Base-by-base conservation (phyloP, 2,888 invertebrate species). In the Xanthia togata region DNA sequence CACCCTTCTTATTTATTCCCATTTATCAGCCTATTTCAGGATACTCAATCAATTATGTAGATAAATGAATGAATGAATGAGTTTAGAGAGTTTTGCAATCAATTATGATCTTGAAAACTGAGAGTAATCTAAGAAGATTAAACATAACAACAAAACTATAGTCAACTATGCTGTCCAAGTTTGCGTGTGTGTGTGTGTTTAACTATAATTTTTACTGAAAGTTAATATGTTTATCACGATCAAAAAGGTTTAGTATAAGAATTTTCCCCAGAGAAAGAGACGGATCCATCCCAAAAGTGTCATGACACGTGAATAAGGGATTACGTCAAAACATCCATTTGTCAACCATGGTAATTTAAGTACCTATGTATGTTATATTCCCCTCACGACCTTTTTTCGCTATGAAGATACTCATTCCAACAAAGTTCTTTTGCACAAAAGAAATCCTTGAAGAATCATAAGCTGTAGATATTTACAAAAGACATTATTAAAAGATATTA, bases 11-110 rank as follows among this genome's bases (percentile, higher is more conserved):
- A 20, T 63, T 64, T 44, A 82, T 82, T 47, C 79, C 77, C 84
- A 89, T 89, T 87, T 90, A 89, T 90, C 87, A 89, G 84, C 87
- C 87, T 87, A 88, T 88, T 89, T 88, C 84, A 86, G 88, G 35
- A 53, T 67, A 31, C 31, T 50, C 31, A 14, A 65, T 47, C 47
- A 60, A 20, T 31, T 60, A 60, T 11, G 20, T 20, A 31, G 60
- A 35, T 65, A 6, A 44, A 47, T 65, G 4, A 65, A 64, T 41
- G 63, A 64, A 23, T 55, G 8, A 50, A 50, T 55, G 12, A 55
- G n/a, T 35, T 35, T 12, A 4, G 6, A 23, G 65, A 47, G 47
- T 17, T 50, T 68, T 68, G 35, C 11, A 86, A 88, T 83, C 78
- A 83, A 84, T 89, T 88, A 80, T 81, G 64, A 65, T 68, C 80